phyloP scores from a whole-genome alignment of 1,140 invertebrate species.

The Wiebesia pumilae region DNA sequence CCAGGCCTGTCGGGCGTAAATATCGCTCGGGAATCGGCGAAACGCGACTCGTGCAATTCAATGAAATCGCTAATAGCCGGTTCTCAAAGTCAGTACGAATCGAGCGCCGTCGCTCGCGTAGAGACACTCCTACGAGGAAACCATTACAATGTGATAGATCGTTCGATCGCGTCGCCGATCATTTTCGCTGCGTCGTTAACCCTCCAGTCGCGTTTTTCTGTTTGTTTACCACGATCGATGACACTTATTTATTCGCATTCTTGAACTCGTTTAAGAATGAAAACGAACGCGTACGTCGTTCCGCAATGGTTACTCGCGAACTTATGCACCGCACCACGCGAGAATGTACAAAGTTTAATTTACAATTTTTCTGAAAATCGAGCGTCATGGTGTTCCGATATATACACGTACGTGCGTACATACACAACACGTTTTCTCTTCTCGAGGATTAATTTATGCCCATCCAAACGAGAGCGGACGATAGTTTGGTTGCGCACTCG shows the following conservation, averaged over 20 bases:
- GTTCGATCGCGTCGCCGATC: background rate
- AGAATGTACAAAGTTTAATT: slow-evolving; percentile 1
- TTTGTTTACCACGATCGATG: background rate
- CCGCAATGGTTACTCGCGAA: background rate
- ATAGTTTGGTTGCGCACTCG: slow-evolving; percentile 27
- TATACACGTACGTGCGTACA: background rate
- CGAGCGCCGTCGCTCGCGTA: background rate
- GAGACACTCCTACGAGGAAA: background rate
- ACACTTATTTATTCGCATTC: background rate
- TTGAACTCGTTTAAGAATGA: background rate
- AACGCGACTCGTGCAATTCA: slow-evolving; percentile 60
- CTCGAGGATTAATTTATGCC: slow-evolving; percentile 38
- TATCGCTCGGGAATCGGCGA: slow-evolving; percentile 59
- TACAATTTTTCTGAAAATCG: slow-evolving; percentile 28
- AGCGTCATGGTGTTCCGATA: background rate
- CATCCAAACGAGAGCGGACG: slow-evolving; percentile 4
- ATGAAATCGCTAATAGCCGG: slow-evolving; percentile 66
- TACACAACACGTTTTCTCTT: background rate
- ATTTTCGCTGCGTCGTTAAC: background rate
- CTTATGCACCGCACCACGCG: slow-evolving; percentile 32
- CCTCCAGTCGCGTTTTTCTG: background rate
- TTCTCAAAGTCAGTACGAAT: slow-evolving; percentile 29
- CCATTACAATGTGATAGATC: background rate
- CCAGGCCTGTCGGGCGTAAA: slow-evolving; percentile 62
- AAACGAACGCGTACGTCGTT: background rate